Base-by-base conservation (phyloP, 2,113 vertebrate genomes). In the Mobula hypostoma region DNA sequence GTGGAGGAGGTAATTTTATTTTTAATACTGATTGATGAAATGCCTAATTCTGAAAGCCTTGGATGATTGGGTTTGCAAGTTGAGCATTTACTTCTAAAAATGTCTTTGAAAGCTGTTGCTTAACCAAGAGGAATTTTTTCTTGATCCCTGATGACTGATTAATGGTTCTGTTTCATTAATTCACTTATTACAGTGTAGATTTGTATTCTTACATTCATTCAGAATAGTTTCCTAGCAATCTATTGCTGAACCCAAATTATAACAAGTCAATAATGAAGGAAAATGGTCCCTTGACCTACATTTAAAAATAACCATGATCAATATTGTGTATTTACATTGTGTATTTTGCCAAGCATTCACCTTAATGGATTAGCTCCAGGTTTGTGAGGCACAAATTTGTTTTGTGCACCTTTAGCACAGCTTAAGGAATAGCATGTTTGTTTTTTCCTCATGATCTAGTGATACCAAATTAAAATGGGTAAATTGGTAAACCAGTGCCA, bases 1-100 rank as follows among this genome's bases (percentile, higher is more conserved):
- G 97, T 36, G 97, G 97, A 95, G 97, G 97, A 96, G 97, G 97
- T 97, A 95, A 94, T 66, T 88, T 63, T 88, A 7, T 17, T 66
- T 74, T 88, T 88, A 88, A n/a, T 66, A 17, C n/a, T 66, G 14
- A 66, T 88, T 29, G n/a, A 4, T 66, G 29, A 32, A 32, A 29
- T 58, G 12, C 2, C 21, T 12, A 48, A 85, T 85, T 85, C 48
- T 85, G 48, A n/a, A 63, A 88, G 9, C 82, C 48, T 58, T 21
- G 12, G 19, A 83, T 24, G 21, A 27, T n/a, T 88, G 27, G 58
- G 29, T 63, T 63, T 63, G 27, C 27, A 5, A 58, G 48, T 2
- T 29, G 27, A 88, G 14, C 61, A 88, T 63, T n/a, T 15, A 66
- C 56, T 63, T 88, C 63, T 66, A 24, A 66, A 29, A 66, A 14